phyloP scores from a whole-genome alignment of 2,888 invertebrate genomes.

The Lathronympha strigana region DNA sequence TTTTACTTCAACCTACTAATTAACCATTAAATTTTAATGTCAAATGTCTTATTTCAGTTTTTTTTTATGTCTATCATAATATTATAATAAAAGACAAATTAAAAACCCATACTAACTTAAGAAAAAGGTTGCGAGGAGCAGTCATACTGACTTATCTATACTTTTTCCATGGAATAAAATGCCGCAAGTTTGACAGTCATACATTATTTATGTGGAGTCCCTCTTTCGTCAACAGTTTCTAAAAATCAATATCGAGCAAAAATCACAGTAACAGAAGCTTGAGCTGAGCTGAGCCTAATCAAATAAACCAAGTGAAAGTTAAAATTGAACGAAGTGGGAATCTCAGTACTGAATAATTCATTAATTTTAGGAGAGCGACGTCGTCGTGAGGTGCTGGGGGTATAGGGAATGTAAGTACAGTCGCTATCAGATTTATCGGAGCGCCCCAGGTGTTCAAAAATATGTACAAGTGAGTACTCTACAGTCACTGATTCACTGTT shows the following conservation, averaged over 20 bases:
- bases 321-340: conserved; percentile 61
- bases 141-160: conserved; percentile 40
- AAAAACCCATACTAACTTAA: not conserved
- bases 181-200: conserved; percentile 51
- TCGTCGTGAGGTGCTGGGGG: conserved; percentile 45
- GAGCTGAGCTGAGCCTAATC: conserved; percentile 63
- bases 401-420: conserved; percentile 30
- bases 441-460: too few relatives aligned
- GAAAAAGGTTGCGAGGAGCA: not conserved
- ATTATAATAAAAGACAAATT: too few relatives aligned
- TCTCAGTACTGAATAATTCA: conserved; percentile 61
- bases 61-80: too few relatives aligned
- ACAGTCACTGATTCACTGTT: too few relatives aligned
- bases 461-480: too few relatives aligned
- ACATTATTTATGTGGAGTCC: conserved; percentile 58
- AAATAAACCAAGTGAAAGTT: conserved; percentile 63
- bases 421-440: too few relatives aligned
- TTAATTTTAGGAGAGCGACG: conserved; percentile 55
- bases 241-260: conserved; percentile 57
- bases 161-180: conserved; percentile 53
- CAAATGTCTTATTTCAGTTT: too few relatives aligned
- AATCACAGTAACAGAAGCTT: conserved; percentile 54
- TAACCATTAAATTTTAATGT: too few relatives aligned
- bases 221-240: conserved; percentile 53
- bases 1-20: too few relatives aligned